Evolutionary conservation across 1,140 invertebrate species (phyloP).

Genomic region (Sipha flava): DNA sequence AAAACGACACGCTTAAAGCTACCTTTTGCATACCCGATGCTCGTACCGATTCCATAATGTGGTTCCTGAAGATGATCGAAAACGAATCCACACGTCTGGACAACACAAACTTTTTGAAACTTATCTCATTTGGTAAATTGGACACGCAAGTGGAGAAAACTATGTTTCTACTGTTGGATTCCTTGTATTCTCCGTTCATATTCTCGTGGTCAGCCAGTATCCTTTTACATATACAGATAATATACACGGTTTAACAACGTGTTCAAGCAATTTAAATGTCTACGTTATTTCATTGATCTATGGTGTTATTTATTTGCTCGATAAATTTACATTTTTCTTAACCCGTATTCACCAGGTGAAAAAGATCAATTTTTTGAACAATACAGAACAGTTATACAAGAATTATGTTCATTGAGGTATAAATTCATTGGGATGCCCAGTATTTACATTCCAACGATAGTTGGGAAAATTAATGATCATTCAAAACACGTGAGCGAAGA

Average conservation of each 20-base stretch:
- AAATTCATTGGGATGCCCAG: constrained; percentile 13
- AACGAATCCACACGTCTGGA: background rate
- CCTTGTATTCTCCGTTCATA: constrained; percentile 1
- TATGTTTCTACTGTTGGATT: background rate
- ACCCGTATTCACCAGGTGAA: background rate
- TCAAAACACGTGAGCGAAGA: background rate
- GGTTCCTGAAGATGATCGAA: background rate
- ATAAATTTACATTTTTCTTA: background rate
- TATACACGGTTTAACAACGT: background rate
- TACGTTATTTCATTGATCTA: no score
- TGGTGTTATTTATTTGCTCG: background rate
- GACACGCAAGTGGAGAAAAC: constrained; percentile 14
- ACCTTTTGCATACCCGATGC: background rate
- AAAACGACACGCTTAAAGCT: background rate
- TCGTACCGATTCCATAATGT: background rate
- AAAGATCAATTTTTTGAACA: constrained; percentile 15
- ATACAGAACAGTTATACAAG: background rate
- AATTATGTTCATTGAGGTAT: constrained; percentile 13
- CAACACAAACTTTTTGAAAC: background rate
- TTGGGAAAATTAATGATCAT: background rate
- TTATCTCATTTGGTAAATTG: background rate
- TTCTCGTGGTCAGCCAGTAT: constrained; percentile 15
- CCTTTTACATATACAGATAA: no score
- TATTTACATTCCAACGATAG: background rate
- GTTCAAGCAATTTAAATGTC: background rate